These are phyloP conservation scores for Hyposmocoma kahamanoa DNA, from an alignment of 1,140 invertebrate species.

Conservation along the genomic window DNA sequence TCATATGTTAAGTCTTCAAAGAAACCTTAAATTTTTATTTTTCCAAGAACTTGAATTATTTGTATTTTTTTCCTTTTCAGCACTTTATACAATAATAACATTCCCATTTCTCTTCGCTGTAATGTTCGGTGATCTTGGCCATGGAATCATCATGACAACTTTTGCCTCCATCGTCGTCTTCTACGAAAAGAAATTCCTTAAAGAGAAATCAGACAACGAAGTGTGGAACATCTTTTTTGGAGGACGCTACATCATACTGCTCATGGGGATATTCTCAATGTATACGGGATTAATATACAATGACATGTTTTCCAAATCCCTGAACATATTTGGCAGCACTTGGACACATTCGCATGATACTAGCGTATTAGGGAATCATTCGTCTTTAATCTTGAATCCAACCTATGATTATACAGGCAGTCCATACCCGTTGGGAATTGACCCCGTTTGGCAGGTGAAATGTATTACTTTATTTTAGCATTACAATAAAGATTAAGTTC, in stretches of 20 bases:
- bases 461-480: too few species aligned
- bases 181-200: constrained; percentile 75
- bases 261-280: constrained; percentile 90
- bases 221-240: constrained; percentile 90
- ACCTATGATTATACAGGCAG: constrained; percentile 65
- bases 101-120: constrained; percentile 85
- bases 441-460: constrained; percentile 82
- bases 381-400: constrained; percentile 76
- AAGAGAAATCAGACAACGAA: constrained; percentile 74
- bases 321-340: constrained; percentile 87
- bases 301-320: constrained; percentile 86
- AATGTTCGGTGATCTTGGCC: constrained; percentile 85
- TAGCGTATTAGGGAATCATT: constrained; percentile 49
- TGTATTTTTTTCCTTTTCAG: constrained; percentile 34
- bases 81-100: constrained; percentile 82
- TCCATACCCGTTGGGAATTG: constrained; percentile 86
- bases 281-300: constrained; percentile 92
- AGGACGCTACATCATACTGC: constrained; percentile 87
- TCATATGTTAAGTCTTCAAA: too few species aligned
- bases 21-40: too few species aligned
- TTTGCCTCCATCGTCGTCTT: constrained; percentile 78
- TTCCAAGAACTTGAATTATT: too few species aligned
- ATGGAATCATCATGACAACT: constrained; percentile 79
- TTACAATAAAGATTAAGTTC: too few species aligned
- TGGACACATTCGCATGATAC: constrained; percentile 78